Base-by-base conservation (phyloP, 2,888 invertebrate species). In the Trichogramma dendrolimi region DNA sequence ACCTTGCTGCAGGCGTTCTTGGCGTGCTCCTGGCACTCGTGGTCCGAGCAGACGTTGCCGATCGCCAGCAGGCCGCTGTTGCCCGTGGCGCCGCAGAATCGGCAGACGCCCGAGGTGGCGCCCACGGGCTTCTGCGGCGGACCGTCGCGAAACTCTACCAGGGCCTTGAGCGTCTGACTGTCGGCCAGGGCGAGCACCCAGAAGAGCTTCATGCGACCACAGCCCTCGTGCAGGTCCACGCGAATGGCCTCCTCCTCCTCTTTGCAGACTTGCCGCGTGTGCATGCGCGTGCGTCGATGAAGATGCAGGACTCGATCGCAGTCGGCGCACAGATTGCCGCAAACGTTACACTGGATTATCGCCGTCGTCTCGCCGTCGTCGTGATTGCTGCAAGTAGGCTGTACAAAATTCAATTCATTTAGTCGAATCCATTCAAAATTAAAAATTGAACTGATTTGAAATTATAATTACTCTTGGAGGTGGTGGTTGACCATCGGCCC, bases 181-280 rank as follows among this genome's bases (percentile, higher is more conserved):
- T 98, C 97, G 1, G 97, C 95, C 38, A 98, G 81, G 1, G 96
- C 89, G 72, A 96, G 82, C 5, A 98, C 83, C 96, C 97, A 97
- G 79, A 95, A 96, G 5, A 98, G 82, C 79, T 97, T 96, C 1
- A 94, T 95, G 46, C 98, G 85, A 0, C 97, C 97, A 77, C 97
- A 97, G 0, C 91, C 90, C 80, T 96, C 97, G 79, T 98, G 97
- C n/a, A 97, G 85, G 79, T 98, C 96, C 5, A 98, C 94, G 66
- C 94, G 90, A 65, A 97, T 95, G 0, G 96, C 93, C 77, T 95
- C 94, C 75, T 96, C 95, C 74, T 96, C 96, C 75, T 96, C 96
- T 78, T 96, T 96, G 80, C 96, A 96, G 27, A 94, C 91, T 83
- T 92, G 92, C 79, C 96, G 81, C 67, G 90, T 88, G 78, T 97